Evolutionary conservation across 2,888 invertebrate genomes (phyloP).

Genomic region (Cataglyphis altisquamis): DNA sequence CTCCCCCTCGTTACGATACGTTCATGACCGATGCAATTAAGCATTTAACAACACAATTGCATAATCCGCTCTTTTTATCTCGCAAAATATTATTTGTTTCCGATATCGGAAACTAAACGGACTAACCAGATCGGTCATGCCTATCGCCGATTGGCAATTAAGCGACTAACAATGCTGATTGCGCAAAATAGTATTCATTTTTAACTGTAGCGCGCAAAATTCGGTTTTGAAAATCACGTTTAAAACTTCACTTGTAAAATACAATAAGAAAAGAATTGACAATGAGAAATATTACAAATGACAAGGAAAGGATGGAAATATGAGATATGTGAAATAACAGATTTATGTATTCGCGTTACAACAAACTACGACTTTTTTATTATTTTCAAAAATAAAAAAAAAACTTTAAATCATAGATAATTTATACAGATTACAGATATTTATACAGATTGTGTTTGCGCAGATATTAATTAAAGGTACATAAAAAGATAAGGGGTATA

Average conservation of each 20-base stretch:
- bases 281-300: not conserved
- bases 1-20: slow-evolving; percentile 13
- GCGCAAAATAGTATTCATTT: slow-evolving; percentile 29
- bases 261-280: not conserved
- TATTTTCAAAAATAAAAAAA: not conserved
- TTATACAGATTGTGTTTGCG: not conserved
- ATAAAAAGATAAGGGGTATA: not conserved
- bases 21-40: slow-evolving; percentile 41
- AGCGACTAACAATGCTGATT: slow-evolving; percentile 29
- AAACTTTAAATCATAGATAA: not conserved
- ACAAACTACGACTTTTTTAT: not conserved
- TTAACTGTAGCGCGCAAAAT: not conserved
- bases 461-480: not conserved
- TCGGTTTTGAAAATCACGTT: not conserved
- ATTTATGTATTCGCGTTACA: not conserved
- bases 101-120: slow-evolving; percentile 22
- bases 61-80: slow-evolving; percentile 38
- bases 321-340: not conserved
- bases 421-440: not conserved
- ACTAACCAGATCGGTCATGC: not conserved
- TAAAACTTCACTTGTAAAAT: not conserved
- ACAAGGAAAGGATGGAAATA: not conserved
- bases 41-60: slow-evolving; percentile 39
- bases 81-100: slow-evolving; percentile 23
- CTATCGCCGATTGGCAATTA: slow-evolving; percentile 15